A percentile compares a stretch with the other conserved stretches of the same genome.
These are phyloP conservation scores for Lycodopsis pacificus DNA, from an alignment of 2,797 vertebrate species.

Conservation along the genomic window DNA sequence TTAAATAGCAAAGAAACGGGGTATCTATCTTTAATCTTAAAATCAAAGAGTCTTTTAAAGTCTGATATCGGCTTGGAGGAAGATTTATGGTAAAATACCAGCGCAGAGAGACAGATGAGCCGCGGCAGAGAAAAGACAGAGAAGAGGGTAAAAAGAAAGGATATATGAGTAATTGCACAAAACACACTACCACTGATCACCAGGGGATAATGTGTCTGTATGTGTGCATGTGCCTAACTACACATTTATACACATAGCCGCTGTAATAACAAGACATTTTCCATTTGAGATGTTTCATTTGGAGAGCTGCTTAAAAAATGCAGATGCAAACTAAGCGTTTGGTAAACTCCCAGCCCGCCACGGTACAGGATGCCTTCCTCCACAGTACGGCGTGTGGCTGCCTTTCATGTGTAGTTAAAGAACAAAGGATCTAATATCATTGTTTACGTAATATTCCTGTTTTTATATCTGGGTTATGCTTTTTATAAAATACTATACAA, in stretches of 20 bases:
- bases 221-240: constrained; percentile 4
- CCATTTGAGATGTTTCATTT: constrained; percentile 24
- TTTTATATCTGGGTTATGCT: no score
- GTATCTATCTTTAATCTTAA: no score
- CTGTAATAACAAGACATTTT: constrained; percentile 15
- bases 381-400: no score
- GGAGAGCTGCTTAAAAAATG: constrained; percentile 27
- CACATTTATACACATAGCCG: constrained; percentile 5
- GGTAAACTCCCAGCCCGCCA: not conserved
- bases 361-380: not conserved
- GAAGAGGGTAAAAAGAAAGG: constrained; percentile 17
- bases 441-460: no score
- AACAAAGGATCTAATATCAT: no score
- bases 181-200: constrained; percentile 20
- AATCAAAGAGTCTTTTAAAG: constrained; percentile 28
- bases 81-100: constrained; percentile 37
- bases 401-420: no score
- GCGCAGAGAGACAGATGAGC: constrained; percentile 24
- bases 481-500: no score
- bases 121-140: constrained; percentile 3
- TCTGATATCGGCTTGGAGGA: constrained; percentile 13
- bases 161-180: constrained; percentile 33
- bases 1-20: constrained; percentile 44
- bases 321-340: constrained; percentile 4
- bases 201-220: not conserved